Evolutionary conservation across 1,140 invertebrate species (phyloP), one percentile per base, ranked within the genome.

Genomic region (Apocrypta bakeri): DNA sequence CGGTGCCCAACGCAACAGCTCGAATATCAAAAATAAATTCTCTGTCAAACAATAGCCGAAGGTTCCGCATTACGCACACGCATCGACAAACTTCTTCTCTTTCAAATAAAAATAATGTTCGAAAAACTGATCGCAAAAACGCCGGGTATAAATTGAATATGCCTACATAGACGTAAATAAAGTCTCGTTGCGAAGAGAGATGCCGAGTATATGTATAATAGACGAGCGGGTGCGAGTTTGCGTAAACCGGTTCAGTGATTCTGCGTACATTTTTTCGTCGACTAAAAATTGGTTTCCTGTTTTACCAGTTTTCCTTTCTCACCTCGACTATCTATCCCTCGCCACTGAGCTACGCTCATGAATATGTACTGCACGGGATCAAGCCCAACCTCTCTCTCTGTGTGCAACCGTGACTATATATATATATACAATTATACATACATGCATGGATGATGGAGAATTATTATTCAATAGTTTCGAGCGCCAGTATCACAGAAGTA

Each of bases 401-500:
- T n/a, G 31, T 37, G n/a, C 68, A 71, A n/a, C n/a, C n/a, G n/a
- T n/a, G n/a, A n/a, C n/a, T n/a, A n/a, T n/a, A n/a, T n/a, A n/a
- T n/a, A n/a, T n/a, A n/a, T n/a, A n/a, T n/a, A n/a, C n/a, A n/a
- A n/a, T n/a, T n/a, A n/a, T n/a, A n/a, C n/a, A n/a, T n/a, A n/a
- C n/a, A n/a, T n/a, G n/a, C 68, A 31, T 9, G 21, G 61, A 63
- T 21, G n/a, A 3, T 56, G n/a, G 6, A 42, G 37, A 37, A 63
- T 81, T 64, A 81, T 81, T 74, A 81, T 81, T 64, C 64, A 81
- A 81, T 81, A 81, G 74, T n/a, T 42, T 8, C 29, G 48, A 56
- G n/a, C 56, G 69, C 48, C n/a, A 33, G 24, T 24, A n/a, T 48
- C 42, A 48, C 42, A 17, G 17, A 71, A 4, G 31, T 24, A 24